A percentile compares a stretch with the other conserved stretches of the same genome.
Evolutionary conservation across 2,797 vertebrate genomes (phyloP).

Genomic region (Balearica regulorum): DNA sequence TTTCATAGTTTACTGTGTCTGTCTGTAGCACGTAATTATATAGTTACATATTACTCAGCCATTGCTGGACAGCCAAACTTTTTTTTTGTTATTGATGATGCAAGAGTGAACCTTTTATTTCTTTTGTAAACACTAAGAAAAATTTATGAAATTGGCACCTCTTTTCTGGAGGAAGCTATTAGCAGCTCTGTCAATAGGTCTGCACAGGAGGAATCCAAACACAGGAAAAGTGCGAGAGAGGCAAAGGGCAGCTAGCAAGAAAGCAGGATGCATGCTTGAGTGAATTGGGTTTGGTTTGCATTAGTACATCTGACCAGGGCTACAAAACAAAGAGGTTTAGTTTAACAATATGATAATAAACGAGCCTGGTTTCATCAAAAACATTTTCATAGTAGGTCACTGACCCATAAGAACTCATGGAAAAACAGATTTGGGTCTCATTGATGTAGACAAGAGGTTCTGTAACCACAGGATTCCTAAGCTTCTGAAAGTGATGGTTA

Average conservation of each 20-base stretch:
- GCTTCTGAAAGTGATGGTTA: slow-evolving; percentile 4
- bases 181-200: slow-evolving; percentile 61
- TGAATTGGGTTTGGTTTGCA: slow-evolving; percentile 49
- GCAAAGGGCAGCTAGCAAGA: slow-evolving; percentile 39
- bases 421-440: slow-evolving; percentile 58
- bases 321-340: slow-evolving; percentile 50
- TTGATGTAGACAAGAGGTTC: slow-evolving; percentile 43
- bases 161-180: slow-evolving; percentile 62
- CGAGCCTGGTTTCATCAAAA: slow-evolving; percentile 44
- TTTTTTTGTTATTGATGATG: neutral
- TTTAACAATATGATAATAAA: slow-evolving; percentile 67
- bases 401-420: slow-evolving; percentile 42
- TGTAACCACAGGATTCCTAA: neutral
- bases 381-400: slow-evolving; percentile 59
- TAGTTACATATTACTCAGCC: neutral
- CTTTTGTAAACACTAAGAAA: neutral
- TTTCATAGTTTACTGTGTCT: neutral
- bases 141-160: neutral
- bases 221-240: slow-evolving; percentile 7
- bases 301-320: slow-evolving; percentile 37
- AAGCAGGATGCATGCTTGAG: slow-evolving; percentile 41
- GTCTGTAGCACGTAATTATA: neutral
- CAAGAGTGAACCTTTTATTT: slow-evolving; percentile 1
- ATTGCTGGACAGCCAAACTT: neutral
- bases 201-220: slow-evolving; percentile 66